A percentile compares a stretch with the other conserved stretches of the same genome.
These are phyloP conservation scores for Microctenopoma steveboyesi DNA, from an alignment of 2,797 vertebrate genomes.

Conservation along the genomic window DNA sequence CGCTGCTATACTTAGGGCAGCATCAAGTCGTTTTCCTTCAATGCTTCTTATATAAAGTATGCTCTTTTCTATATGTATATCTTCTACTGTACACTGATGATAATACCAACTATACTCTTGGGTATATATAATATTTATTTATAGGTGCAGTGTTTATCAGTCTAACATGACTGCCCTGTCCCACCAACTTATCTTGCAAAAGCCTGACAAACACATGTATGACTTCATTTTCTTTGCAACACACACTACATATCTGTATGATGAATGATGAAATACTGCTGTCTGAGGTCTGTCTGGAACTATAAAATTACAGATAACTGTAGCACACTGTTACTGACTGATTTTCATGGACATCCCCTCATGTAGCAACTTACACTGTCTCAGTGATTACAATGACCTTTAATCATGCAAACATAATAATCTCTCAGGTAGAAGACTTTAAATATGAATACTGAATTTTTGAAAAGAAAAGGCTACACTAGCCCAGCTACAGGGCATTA, in stretches of 20 bases:
- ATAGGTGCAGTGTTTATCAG: not conserved
- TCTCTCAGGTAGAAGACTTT: not conserved
- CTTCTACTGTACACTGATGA: not conserved
- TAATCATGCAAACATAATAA: slow-evolving; percentile 7
- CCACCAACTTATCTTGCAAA: not conserved
- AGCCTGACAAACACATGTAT: not conserved
- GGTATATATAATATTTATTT: not conserved
- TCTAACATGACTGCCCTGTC: not conserved
- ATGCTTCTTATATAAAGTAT: not conserved
- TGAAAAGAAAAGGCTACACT: not conserved
- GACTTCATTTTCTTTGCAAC: not conserved
- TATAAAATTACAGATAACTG: not conserved
- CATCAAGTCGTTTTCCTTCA: not conserved
- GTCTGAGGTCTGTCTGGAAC: not conserved
- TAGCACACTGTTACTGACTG: not conserved
- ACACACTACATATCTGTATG: not conserved
- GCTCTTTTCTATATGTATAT: not conserved
- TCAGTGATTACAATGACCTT: slow-evolving; percentile 4
- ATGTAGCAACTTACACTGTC: not conserved
- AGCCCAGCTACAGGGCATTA: not conserved
- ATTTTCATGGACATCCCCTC: not conserved
- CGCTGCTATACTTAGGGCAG: not conserved
- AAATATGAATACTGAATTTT: not conserved
- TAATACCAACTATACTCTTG: not conserved
- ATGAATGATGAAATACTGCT: not conserved